A percentile compares a stretch with the other conserved stretches of the same genome.
Conservation (phyloP, 2,797 vertebrate genomes). For the Chelon labrosus region DNA sequence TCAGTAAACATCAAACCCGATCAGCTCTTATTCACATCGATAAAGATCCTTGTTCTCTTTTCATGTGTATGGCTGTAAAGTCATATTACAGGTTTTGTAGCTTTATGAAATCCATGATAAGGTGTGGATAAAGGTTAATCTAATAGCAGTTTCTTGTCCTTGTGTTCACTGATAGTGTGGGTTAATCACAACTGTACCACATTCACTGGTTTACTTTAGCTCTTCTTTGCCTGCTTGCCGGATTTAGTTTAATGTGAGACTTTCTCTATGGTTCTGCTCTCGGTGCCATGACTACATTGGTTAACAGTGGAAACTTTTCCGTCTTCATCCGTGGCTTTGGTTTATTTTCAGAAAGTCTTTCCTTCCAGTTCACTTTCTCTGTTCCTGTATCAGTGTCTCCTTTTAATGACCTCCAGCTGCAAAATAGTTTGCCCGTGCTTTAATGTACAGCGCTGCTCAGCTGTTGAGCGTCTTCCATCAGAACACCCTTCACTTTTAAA, state of each 20-base stretch:
- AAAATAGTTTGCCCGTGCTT: not conserved
- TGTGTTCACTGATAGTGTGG: not conserved
- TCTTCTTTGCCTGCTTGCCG: constrained; percentile 14
- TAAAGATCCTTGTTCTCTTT: not conserved
- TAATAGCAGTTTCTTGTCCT: not conserved
- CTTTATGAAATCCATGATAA: constrained; percentile 22
- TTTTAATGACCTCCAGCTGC: constrained; percentile 26
- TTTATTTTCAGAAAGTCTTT: not conserved
- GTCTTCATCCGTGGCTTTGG: not conserved
- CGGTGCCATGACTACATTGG: not conserved
- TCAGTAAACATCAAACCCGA: not conserved
- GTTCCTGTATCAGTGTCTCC: constrained; percentile 15
- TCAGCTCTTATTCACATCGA: not conserved
- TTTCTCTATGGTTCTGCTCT: constrained; percentile 1
- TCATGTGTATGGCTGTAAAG: constrained; percentile 1
- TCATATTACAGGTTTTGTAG: constrained; percentile 7
- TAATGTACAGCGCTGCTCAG: not conserved
- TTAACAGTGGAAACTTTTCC: constrained; percentile 8
- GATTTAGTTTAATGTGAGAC: constrained; percentile 45
- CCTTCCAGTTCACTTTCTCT: not conserved
- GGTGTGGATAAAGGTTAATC: constrained; percentile 19
- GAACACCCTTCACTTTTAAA: not conserved
- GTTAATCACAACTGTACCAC: constrained; percentile 15
- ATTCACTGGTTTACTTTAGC: constrained; percentile 43
- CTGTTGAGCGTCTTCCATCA: constrained; percentile 2